Conservation (phyloP, 2,797 vertebrate species). For the Phylloscopus collybita region DNA sequence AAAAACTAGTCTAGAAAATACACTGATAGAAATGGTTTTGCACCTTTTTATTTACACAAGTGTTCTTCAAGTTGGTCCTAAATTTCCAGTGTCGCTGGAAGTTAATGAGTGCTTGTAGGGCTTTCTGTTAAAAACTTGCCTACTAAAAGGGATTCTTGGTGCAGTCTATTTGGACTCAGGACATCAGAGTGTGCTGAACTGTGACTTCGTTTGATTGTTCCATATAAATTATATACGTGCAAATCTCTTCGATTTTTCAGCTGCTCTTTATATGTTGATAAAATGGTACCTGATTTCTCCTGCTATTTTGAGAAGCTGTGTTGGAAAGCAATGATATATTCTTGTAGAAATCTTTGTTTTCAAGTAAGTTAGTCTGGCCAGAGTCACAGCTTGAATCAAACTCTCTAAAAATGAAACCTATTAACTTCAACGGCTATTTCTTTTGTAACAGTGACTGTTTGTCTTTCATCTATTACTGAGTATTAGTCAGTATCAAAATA, state of each 20-base stretch:
- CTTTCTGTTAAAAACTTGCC: not conserved
- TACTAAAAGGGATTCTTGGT: not conserved
- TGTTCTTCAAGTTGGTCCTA: not conserved
- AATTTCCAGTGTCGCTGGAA: not conserved
- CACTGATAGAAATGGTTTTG: not conserved
- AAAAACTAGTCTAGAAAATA: not conserved
- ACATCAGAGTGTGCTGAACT: not conserved
- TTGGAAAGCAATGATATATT: not conserved
- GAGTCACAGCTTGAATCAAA: not conserved
- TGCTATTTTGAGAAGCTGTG: not conserved
- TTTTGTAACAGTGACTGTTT: not conserved
- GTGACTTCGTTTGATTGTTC: slow-evolving; percentile 9
- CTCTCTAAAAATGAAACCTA: not conserved
- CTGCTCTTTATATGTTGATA: not conserved
- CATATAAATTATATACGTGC: not conserved
- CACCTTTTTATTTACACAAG: not conserved
- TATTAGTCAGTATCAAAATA: not conserved
- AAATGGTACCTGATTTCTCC: not conserved
- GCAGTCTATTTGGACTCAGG: not conserved
- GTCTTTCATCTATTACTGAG: not conserved
- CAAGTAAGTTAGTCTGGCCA: not conserved
- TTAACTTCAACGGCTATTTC: not conserved
- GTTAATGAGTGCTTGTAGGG: not conserved
- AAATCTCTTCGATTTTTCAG: not conserved
- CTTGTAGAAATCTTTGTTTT: not conserved